Percentiles rank a stretch among this genome's conserved stretches.
Evolutionary conservation across 2,888 invertebrate species (phyloP).

Genomic region (Nymphalis c-album): DNA sequence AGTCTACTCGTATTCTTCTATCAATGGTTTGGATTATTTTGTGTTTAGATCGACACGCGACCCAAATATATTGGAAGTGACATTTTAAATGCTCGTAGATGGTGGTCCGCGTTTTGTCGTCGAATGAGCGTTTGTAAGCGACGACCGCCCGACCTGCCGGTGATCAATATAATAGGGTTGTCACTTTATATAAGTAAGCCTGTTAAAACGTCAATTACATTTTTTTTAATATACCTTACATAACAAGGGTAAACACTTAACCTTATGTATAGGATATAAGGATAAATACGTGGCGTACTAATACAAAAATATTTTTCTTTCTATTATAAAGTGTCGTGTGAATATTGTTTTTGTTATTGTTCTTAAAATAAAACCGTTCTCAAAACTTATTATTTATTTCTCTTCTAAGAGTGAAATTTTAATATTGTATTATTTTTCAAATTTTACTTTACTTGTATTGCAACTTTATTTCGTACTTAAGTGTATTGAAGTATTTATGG

Average conservation of each 20-base stretch:
- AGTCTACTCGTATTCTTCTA: not conserved
- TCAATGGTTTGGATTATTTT: not conserved
- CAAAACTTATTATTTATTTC: too few relatives aligned
- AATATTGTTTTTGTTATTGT: too few relatives aligned
- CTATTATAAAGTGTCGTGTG: too few relatives aligned
- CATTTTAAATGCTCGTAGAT: slow-evolving; percentile 14
- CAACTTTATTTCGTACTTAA: too few relatives aligned
- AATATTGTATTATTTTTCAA: too few relatives aligned
- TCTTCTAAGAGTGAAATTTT: too few relatives aligned
- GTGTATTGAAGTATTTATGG: too few relatives aligned
- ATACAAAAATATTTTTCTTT: too few relatives aligned
- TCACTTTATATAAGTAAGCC: not conserved
- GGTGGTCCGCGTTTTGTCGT: slow-evolving; percentile 15
- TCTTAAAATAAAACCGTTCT: too few relatives aligned
- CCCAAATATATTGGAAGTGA: slow-evolving; percentile 17
- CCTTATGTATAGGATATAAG: not conserved
- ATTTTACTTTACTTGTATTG: too few relatives aligned
- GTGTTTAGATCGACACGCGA: not conserved
- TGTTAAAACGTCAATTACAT: not conserved
- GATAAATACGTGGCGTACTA: not conserved
- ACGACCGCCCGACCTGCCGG: slow-evolving; percentile 26
- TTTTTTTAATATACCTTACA: not conserved
- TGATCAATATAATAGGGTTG: slow-evolving; percentile 21
- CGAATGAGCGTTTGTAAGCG: slow-evolving; percentile 16
- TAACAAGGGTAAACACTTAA: not conserved